A percentile compares a stretch with the other conserved stretches of the same genome.
phyloP scores from a whole-genome alignment of 2,113 vertebrate species.

The Delphinus delphis region DNA sequence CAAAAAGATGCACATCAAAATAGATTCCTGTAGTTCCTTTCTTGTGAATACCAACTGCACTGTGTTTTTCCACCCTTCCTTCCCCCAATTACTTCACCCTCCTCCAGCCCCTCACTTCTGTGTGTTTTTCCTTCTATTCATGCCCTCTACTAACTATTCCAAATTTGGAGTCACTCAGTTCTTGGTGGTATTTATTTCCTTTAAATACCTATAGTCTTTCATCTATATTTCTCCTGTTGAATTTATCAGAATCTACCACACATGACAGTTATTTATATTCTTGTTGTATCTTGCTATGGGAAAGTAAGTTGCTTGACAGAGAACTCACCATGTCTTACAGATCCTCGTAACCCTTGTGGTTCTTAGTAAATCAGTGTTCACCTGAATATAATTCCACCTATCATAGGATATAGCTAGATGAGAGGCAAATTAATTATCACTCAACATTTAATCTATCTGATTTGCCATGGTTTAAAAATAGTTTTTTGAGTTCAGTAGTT shows the following conservation, averaged over 20 bases:
- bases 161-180: background rate
- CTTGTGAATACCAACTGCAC: background rate
- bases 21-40: too few species aligned
- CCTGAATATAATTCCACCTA: background rate
- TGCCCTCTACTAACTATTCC: background rate
- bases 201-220: background rate
- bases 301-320: background rate
- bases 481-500: background rate
- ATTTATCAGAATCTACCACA: background rate
- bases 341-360: background rate
- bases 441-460: slow-evolving; percentile 33
- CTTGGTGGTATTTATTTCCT: background rate
- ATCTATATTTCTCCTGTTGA: background rate
- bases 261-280: background rate
- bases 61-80: background rate
- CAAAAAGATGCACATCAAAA: background rate
- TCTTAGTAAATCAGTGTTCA: background rate
- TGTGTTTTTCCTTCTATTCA: background rate
- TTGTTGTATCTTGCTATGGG: background rate
- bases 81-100: too few species aligned
- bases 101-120: background rate
- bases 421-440: slow-evolving; percentile 34
- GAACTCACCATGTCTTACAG: background rate
- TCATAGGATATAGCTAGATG: background rate
- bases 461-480: background rate